Evolutionary conservation across 2,113 vertebrate species (phyloP).

Genomic region (Myrmophylax atrothorax): DNA sequence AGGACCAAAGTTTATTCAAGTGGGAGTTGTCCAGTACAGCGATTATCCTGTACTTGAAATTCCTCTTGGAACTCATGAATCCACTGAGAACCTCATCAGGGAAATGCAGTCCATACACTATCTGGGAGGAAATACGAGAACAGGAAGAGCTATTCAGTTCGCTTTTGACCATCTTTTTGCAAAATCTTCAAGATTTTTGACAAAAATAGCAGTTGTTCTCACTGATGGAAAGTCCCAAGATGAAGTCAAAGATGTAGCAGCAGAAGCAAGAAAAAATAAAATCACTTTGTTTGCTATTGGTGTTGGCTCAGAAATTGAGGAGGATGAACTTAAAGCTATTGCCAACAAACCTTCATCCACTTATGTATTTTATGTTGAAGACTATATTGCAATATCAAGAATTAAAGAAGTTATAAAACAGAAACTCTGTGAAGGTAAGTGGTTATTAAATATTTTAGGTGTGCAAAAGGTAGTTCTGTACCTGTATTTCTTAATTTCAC

Average conservation of each 20-base stretch:
- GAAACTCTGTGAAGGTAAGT: conserved; percentile 96
- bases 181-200: conserved; percentile 89
- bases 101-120: conserved; percentile 90
- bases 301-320: conserved; percentile 90
- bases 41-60: conserved; percentile 92
- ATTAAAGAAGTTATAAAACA: conserved; percentile 96
- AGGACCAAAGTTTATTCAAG: conserved; percentile 93
- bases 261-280: conserved; percentile 89
- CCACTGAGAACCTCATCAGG: conserved; percentile 80
- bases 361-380: conserved; percentile 94
- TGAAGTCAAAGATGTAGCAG: conserved; percentile 87
- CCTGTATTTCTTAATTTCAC: neutral
- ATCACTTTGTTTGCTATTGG: conserved; percentile 96
- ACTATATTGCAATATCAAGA: conserved; percentile 94
- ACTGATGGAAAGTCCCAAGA: conserved; percentile 98
- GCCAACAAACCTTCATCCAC: conserved; percentile 94
- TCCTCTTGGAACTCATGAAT: conserved; percentile 84
- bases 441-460: neutral
- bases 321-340: conserved; percentile 87
- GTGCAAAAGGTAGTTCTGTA: neutral
- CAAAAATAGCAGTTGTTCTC: conserved; percentile 93
- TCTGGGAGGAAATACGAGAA: conserved; percentile 93
- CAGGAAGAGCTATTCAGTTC: conserved; percentile 93
- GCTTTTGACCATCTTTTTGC: conserved; percentile 90
- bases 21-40: conserved; percentile 96